These are phyloP conservation scores for Phataginus tetradactyla DNA, from an alignment of 2,797 vertebrate species.

Conservation along the genomic window DNA sequence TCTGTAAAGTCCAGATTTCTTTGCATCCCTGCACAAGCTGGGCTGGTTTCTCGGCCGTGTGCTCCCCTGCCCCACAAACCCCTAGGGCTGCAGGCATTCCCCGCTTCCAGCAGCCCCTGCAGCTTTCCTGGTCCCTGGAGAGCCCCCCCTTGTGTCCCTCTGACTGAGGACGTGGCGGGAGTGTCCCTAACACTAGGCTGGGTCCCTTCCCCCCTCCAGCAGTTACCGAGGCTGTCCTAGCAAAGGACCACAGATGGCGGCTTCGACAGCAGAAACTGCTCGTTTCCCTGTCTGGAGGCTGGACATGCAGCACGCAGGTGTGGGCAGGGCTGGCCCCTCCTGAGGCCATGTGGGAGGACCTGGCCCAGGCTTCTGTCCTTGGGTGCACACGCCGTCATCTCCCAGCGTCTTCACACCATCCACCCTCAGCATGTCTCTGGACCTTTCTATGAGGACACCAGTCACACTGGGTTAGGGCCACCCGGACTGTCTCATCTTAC, in stretches of 20 bases:
- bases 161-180: neutral
- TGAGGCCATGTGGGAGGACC: neutral
- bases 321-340: too few relatives aligned
- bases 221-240: neutral
- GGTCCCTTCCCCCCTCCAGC: neutral
- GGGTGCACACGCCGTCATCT: rapidly evolving
- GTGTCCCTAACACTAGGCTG: neutral
- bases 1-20: too few relatives aligned
- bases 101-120: too few relatives aligned
- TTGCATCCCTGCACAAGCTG: too few relatives aligned
- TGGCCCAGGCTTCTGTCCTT: neutral
- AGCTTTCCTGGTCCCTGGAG: too few relatives aligned
- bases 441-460: neutral
- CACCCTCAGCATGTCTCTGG: neutral
- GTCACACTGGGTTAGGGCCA: neutral
- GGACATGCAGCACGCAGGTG: neutral
- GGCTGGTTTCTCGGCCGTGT: too few relatives aligned
- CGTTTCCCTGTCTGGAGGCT: neutral
- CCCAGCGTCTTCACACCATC: neutral
- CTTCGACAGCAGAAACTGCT: neutral
- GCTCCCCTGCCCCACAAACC: neutral
- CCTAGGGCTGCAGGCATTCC: too few relatives aligned
- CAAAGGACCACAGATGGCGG: rapidly evolving
- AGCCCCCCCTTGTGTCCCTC: neutral
- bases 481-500: neutral